Evolutionary conservation across 1,140 invertebrate species (phyloP), one percentile per base, ranked within the genome.

Genomic region (Drosophila obscura): DNA sequence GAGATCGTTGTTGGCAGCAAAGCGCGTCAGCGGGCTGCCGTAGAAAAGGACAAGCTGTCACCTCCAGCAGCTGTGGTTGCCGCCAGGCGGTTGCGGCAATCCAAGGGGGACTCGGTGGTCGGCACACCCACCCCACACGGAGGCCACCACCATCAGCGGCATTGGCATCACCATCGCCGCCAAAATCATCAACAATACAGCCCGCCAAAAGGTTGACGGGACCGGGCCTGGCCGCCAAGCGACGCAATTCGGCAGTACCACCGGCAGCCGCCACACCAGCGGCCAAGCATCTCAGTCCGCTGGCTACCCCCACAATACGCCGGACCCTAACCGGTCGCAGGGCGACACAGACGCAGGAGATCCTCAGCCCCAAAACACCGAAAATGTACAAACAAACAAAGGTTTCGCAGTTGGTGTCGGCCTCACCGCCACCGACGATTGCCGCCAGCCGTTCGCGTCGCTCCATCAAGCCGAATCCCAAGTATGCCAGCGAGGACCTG

Each of bases 391-490:
- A 88, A 45, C 74, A 72, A 49, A 11, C 60, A 0, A 35, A 45
- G 7, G 60, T 53, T 0, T n/a, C 51, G 35, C 63, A 45, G 1
- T 48, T 62, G 8, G 6, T 77, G 15, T 16, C 55, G 22, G 22
- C 50, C 9, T 53, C 73, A 13, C 74, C 85, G 31, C 85, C 90
- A 8, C 78, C 90, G 3, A 91, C 90, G 9, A 91, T 91, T 58
- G 90, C 90, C 6, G 79, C 90, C 1, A 90, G 81, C 16, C 73
- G 90, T 1, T 91, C 90, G 1, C 57, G 90, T 35, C 81, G 91
- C 19, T 91, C 91, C 5, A 91, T 92, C n/a, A 92, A 92, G 43
- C 91, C 91, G 35, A 92, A 92, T 81, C 91, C 90, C 0, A 92
- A 90, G 60, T 92, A 92, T 57, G 73, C 79, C 9, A 90, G 90